phyloP scores from a whole-genome alignment of 2,797 vertebrate species.

The Enteromius mattozi region DNA sequence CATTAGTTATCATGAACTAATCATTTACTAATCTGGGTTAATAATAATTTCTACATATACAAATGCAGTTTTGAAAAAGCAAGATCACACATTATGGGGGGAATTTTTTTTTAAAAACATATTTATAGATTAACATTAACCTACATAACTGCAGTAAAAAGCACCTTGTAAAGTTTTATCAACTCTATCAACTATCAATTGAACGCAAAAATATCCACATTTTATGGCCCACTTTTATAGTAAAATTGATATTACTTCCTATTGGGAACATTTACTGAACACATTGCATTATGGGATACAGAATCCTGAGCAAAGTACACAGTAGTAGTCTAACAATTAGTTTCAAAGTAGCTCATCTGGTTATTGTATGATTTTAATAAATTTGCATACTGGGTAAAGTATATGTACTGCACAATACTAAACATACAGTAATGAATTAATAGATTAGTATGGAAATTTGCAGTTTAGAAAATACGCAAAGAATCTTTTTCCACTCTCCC shows the following conservation, averaged over 20 bases:
- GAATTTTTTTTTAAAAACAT: too few species aligned
- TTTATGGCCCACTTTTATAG: background rate
- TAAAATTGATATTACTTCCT: background rate
- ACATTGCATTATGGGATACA: background rate
- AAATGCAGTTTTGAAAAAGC: background rate
- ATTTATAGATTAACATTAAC: background rate
- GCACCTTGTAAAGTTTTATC: background rate
- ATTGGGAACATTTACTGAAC: background rate
- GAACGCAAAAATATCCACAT: background rate
- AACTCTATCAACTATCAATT: background rate
- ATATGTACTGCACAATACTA: background rate
- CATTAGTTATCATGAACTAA: background rate
- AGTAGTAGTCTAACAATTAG: background rate
- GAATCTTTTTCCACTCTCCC: constrained; percentile 12
- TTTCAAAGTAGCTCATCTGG: constrained; percentile 13
- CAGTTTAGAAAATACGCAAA: background rate
- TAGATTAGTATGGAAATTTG: background rate
- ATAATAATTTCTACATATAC: background rate
- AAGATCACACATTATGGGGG: background rate
- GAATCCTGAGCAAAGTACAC: background rate
- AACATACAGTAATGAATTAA: background rate
- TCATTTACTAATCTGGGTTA: background rate
- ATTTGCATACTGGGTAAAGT: constrained; percentile 11
- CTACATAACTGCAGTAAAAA: background rate
- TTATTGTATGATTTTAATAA: background rate